These are phyloP conservation scores for Odontocerum albicorne DNA, from an alignment of 2,888 invertebrate species.

Conservation along the genomic window DNA sequence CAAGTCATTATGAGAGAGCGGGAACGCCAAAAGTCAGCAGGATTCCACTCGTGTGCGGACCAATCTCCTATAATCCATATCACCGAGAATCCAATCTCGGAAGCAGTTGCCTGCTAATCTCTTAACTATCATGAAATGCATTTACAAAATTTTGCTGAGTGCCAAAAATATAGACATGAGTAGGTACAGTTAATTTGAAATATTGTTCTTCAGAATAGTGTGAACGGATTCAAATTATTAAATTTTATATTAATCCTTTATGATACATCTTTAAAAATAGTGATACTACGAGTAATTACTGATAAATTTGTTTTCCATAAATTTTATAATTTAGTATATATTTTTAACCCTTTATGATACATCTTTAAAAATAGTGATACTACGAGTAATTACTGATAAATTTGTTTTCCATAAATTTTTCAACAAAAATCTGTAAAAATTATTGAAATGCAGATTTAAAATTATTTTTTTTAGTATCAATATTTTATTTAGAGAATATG, in stretches of 20 bases:
- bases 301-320: background rate
- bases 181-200: background rate
- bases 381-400: background rate
- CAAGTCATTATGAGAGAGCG: constrained; percentile 44
- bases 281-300: background rate
- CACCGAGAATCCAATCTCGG: constrained; percentile 78
- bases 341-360: too few relatives aligned
- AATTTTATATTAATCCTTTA: background rate
- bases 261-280: too few relatives aligned
- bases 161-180: background rate
- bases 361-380: too few relatives aligned
- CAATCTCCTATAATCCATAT: constrained; percentile 70
- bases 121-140: background rate
- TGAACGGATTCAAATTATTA: background rate
- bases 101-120: constrained; percentile 70
- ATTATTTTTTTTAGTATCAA: too few relatives aligned
- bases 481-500: too few relatives aligned
- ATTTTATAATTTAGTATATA: background rate
- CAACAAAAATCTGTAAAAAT: too few relatives aligned
- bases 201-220: background rate
- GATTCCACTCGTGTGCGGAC: constrained; percentile 40
- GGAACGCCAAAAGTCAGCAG: constrained; percentile 27
- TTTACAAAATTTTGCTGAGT: background rate
- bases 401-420: background rate
- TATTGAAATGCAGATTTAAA: too few relatives aligned